Evolutionary conservation across 2,888 invertebrate genomes (phyloP).

Genomic region (Zelleria hepariella): DNA sequence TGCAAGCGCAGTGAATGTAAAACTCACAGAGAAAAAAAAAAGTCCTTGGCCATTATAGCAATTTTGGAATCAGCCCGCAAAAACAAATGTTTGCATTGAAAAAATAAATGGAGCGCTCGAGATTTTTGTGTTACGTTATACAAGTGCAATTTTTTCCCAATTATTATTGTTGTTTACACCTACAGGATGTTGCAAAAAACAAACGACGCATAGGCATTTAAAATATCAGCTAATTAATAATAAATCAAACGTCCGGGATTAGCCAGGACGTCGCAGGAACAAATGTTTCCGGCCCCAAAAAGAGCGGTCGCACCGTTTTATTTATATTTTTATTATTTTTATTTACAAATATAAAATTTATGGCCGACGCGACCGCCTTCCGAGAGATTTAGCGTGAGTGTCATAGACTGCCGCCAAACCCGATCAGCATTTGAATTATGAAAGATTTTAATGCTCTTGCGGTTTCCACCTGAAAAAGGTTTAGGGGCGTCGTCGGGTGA

Average conservation of each 20-base stretch:
- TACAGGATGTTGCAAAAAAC: neutral
- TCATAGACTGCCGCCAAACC: slow-evolving; percentile 57
- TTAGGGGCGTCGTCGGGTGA: slow-evolving; percentile 9
- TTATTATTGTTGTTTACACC: neutral
- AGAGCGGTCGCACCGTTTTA: slow-evolving; percentile 48
- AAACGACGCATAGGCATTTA: slow-evolving; percentile 4
- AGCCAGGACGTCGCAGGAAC: slow-evolving; percentile 57
- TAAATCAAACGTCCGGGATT: slow-evolving; percentile 64
- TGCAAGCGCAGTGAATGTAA: neutral
- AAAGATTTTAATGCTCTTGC: slow-evolving; percentile 52
- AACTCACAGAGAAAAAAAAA: neutral
- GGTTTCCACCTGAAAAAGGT: slow-evolving; percentile 43
- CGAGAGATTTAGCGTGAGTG: slow-evolving; percentile 66
- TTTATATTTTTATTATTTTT: slow-evolving; percentile 61
- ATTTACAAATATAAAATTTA: slow-evolving; percentile 61
- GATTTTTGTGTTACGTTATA: neutral
- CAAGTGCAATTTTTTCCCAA: neutral
- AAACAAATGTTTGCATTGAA: neutral
- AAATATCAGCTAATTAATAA: slow-evolving; percentile 60
- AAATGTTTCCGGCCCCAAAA: slow-evolving; percentile 64
- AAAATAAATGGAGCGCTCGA: neutral
- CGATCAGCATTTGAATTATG: slow-evolving; percentile 62
- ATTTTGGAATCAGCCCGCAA: neutral
- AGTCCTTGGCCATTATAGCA: neutral
- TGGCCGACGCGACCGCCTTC: slow-evolving; percentile 61